These are phyloP conservation scores for Paratrypauchen microcephalus DNA, from an alignment of 2,797 vertebrate species.

Conservation along the genomic window DNA sequence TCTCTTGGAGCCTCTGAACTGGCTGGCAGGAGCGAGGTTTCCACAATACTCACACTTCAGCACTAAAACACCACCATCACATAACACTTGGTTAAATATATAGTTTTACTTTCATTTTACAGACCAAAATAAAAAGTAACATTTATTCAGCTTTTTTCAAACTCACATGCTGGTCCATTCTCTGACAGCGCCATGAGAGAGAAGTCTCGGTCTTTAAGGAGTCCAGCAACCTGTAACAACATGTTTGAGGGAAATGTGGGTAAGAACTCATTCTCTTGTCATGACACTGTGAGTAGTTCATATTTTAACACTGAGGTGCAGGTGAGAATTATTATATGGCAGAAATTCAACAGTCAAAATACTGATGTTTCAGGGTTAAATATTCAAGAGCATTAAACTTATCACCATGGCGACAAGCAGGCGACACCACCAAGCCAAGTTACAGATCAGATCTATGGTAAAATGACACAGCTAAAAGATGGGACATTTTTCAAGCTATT, in stretches of 20 bases:
- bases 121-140: not conserved
- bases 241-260: slow-evolving; percentile 5
- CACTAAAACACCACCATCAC: slow-evolving; percentile 56
- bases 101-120: not conserved
- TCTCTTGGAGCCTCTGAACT: slow-evolving; percentile 94
- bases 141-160: not conserved
- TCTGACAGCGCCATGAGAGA: slow-evolving; percentile 66
- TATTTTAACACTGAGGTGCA: not conserved
- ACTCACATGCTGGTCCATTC: slow-evolving; percentile 70
- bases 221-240: slow-evolving; percentile 75
- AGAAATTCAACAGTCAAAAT: no score
- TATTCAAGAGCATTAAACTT: no score
- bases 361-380: no score
- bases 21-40: slow-evolving; percentile 89
- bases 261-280: not conserved
- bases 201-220: slow-evolving; percentile 79
- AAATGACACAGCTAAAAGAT: no score
- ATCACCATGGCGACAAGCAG: no score
- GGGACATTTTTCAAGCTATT: no score
- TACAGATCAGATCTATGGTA: no score
- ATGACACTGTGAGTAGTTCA: not conserved
- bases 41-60: slow-evolving; percentile 95
- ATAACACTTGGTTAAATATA: not conserved
- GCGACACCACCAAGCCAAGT: no score
- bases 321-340: not conserved